Evolutionary conservation across 2,113 vertebrate species (phyloP).

Genomic region (Numida meleagris): DNA sequence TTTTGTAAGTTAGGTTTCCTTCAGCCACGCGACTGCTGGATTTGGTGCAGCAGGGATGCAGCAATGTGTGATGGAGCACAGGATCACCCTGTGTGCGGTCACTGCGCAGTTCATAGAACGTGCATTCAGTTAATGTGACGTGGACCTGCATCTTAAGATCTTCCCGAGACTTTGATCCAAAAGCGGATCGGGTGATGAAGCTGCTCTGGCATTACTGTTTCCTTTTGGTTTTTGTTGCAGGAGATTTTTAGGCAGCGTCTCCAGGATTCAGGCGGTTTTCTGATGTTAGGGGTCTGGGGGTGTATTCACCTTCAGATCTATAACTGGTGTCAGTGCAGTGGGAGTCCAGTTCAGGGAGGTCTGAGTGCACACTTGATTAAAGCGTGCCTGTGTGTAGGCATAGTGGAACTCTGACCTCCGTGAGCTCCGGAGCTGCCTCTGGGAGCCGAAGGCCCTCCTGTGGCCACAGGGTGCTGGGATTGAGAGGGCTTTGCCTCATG

Average conservation of each 20-base stretch:
- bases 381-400: neutral
- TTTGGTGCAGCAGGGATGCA: neutral
- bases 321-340: neutral
- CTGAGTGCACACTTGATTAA: no score
- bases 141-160: neutral
- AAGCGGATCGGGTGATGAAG: neutral
- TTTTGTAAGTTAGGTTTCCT: neutral
- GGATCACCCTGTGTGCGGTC: neutral
- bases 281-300: neutral
- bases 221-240: neutral
- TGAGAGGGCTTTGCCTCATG: neutral
- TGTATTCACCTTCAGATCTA: neutral
- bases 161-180: neutral
- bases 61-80: neutral
- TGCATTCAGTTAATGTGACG: fast-evolving
- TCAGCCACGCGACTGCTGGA: neutral
- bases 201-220: neutral
- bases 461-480: neutral
- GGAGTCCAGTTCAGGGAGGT: neutral
- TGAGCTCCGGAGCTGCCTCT: neutral
- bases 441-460: neutral
- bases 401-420: neutral
- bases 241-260: neutral
- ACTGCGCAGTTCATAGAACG: neutral
- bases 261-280: neutral